Evolutionary conservation across 2,888 invertebrate species (phyloP), one percentile per base, ranked within the genome.

Genomic region (Watsonalla cultraria): DNA sequence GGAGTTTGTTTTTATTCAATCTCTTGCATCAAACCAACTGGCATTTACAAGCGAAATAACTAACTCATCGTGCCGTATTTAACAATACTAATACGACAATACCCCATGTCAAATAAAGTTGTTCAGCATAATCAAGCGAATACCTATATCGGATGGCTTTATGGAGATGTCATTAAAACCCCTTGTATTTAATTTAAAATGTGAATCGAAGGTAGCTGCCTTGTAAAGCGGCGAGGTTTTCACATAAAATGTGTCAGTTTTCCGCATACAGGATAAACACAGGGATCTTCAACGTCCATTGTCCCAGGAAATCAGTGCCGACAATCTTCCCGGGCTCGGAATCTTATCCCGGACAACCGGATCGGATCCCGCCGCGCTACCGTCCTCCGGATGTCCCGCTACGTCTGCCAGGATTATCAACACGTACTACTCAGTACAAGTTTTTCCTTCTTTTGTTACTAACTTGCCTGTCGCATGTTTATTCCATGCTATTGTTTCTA

Each of bases 331-430:
- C 66, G 73, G 73, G 74, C 78, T 75, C 71, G 74, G 74, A 68
- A 76, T 83, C 76, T 84, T 80, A 81, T 79, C 74, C 80, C 71
- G 70, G 70, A 68, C 62, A 61, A 65, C 71, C 73, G 76, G 77
- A 79, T 76, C 77, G 76, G 74, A 76, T 74, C 72, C 75, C 68
- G 74, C 72, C 71, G 71, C 70, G 70, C 69, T 66, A 64, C 68
- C 68, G 63, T 70, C 68, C 62, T 69, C 75, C 85, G 81, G 82
- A 83, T 71, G 73, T 80, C 75, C 77, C 73, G 70, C 68, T 68
- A 79, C 76, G 79, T 79, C 84, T 82, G 82, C 78, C 79, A 76
- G 80, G 79, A 85, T 84, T 84, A 84, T 82, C 79, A 80, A 80
- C 83, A 76, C 78, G 74, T 77, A 70, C 69, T 48, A 64, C 64